A percentile compares a stretch with the other conserved stretches of the same genome.
These are phyloP conservation scores for Capitulum mitella DNA, from an alignment of 2,888 invertebrate species.

Conservation along the genomic window DNA sequence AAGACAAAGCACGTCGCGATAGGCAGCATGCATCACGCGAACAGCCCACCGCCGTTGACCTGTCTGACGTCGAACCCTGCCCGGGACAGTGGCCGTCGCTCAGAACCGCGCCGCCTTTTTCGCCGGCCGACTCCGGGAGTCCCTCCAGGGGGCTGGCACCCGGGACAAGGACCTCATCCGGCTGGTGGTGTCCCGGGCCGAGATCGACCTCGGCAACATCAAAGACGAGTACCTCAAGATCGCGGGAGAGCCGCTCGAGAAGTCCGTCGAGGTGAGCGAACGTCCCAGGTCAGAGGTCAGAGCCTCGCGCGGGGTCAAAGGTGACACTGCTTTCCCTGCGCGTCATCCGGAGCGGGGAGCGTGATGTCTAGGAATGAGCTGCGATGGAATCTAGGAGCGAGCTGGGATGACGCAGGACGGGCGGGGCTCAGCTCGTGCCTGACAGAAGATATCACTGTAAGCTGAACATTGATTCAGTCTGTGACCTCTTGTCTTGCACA, in stretches of 20 bases:
- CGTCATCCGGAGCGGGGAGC: too few relatives aligned
- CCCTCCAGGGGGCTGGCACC: slow-evolving; percentile 85
- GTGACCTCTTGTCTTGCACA: background rate
- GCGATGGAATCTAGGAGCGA: too few relatives aligned
- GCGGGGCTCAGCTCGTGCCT: background rate
- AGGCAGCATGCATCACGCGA: background rate
- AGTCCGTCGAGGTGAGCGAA: slow-evolving; percentile 70
- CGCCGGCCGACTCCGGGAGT: slow-evolving; percentile 74
- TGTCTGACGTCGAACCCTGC: background rate
- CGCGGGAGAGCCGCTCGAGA: slow-evolving; percentile 67
- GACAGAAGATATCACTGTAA: background rate
- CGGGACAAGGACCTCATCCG: slow-evolving; percentile 78
- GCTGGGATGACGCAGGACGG: background rate
- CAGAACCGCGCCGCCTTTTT: slow-evolving; percentile 69
- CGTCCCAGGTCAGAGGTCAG: too few relatives aligned
- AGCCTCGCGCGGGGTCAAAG: background rate
- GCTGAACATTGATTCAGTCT: too few relatives aligned
- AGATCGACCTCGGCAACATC: slow-evolving; percentile 79
- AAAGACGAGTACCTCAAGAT: slow-evolving; percentile 65
- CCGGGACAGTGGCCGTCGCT: slow-evolving; percentile 32
- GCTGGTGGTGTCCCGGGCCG: slow-evolving; percentile 70
- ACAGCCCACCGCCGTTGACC: background rate
- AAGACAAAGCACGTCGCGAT: background rate
- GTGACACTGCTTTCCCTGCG: background rate
- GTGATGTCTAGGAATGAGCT: too few relatives aligned